phyloP scores from a whole-genome alignment of 2,888 invertebrate genomes.

The Coenonympha glycerion region DNA sequence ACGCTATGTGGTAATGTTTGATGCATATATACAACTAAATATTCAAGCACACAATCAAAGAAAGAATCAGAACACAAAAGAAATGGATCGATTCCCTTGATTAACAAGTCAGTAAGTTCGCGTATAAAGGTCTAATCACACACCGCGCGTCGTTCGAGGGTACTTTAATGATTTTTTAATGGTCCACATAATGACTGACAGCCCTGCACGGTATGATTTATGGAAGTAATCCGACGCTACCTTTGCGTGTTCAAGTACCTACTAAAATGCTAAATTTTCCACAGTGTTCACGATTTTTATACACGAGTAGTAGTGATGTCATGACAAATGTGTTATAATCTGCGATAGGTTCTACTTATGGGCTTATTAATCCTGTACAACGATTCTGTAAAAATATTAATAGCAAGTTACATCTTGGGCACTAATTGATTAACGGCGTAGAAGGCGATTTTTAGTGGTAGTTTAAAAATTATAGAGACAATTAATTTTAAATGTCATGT shows the following conservation, averaged over 20 bases:
- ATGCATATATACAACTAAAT: too few species aligned
- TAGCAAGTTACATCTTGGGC: too few species aligned
- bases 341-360: too few species aligned
- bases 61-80: not conserved
- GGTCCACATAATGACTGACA: constrained; percentile 65
- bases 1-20: too few species aligned
- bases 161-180: constrained; percentile 69
- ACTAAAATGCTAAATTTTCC: constrained; percentile 25
- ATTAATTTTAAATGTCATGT: too few species aligned
- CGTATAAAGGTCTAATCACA: constrained; percentile 9
- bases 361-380: too few species aligned
- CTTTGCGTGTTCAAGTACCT: constrained; percentile 53
- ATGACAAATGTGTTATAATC: too few species aligned
- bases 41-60: not conserved
- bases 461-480: too few species aligned
- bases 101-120: not conserved
- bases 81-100: constrained; percentile 3
- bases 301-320: too few species aligned
- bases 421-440: too few species aligned
- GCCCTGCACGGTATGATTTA: constrained; percentile 58
- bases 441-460: too few species aligned
- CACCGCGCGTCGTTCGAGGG: constrained; percentile 2
- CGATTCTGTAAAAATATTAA: too few species aligned
- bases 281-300: constrained; percentile 21
- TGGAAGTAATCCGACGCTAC: constrained; percentile 35